Conservation (phyloP, 1,140 invertebrate genomes). For the Microplitis demolitor region DNA sequence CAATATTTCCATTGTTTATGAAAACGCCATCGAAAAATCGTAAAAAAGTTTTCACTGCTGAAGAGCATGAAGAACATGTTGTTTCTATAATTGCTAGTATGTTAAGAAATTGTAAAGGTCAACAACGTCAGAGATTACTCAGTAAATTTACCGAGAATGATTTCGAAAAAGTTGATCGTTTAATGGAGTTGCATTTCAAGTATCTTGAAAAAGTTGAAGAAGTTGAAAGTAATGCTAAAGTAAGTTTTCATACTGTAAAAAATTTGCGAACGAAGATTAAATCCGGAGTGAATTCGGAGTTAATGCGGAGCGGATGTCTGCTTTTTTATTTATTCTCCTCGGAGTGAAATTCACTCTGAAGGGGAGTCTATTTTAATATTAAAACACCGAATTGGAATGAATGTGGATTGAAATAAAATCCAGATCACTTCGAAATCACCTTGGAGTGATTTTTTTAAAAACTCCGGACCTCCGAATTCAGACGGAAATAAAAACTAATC, state of each 20-base stretch:
- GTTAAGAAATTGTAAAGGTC: slow-evolving; percentile 88
- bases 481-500: neutral
- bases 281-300: no score
- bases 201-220: slow-evolving; percentile 93
- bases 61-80: slow-evolving; percentile 96
- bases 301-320: no score
- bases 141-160: slow-evolving; percentile 98
- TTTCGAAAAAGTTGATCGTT: slow-evolving; percentile 96
- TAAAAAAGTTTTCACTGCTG: slow-evolving; percentile 81
- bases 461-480: no score
- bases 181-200: slow-evolving; percentile 97
- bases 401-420: no score
- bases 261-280: no score
- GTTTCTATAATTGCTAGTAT: slow-evolving; percentile 93
- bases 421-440: no score
- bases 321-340: no score
- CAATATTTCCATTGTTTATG: slow-evolving; percentile 98
- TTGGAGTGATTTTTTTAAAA: no score
- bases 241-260: slow-evolving; percentile 24
- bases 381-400: no score
- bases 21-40: slow-evolving; percentile 91
- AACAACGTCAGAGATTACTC: slow-evolving; percentile 86
- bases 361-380: no score
- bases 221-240: slow-evolving; percentile 73
- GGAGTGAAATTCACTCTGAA: no score